Evolutionary conservation across 2,797 vertebrate species (phyloP).

Genomic region (Brachyrhaphis roseni): DNA sequence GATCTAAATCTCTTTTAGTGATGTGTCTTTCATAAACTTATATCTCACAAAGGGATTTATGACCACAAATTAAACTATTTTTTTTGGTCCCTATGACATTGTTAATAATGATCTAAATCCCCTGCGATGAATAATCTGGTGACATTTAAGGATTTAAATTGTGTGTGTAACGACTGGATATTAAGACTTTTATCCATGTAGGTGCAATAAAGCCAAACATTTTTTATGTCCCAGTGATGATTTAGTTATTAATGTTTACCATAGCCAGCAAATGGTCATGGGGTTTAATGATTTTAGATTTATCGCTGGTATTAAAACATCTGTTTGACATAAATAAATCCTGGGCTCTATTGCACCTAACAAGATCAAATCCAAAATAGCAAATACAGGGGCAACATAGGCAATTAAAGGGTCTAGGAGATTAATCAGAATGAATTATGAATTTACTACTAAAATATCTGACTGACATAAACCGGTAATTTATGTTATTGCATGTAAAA

Average conservation of each 20-base stretch:
- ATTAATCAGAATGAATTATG: neutral
- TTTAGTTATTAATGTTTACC: neutral
- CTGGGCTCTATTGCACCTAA: neutral
- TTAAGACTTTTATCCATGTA: neutral
- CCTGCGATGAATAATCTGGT: neutral
- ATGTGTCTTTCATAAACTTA: neutral
- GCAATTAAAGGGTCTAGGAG: neutral
- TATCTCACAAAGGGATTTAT: neutral
- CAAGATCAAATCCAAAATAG: neutral
- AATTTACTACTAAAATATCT: neutral
- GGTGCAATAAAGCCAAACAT: neutral
- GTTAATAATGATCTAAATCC: neutral
- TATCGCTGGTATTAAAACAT: neutral
- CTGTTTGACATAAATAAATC: neutral
- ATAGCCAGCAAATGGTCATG: neutral
- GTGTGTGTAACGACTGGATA: neutral
- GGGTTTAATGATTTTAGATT: neutral
- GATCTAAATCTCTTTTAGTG: neutral
- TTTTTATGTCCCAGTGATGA: neutral
- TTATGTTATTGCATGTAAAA: neutral
- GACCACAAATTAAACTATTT: neutral
- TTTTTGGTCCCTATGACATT: neutral
- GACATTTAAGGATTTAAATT: neutral
- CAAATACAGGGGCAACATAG: neutral
- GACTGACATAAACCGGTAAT: neutral